phyloP scores from a whole-genome alignment of 2,888 invertebrate genomes.

The Drosophila nigricruria region DNA sequence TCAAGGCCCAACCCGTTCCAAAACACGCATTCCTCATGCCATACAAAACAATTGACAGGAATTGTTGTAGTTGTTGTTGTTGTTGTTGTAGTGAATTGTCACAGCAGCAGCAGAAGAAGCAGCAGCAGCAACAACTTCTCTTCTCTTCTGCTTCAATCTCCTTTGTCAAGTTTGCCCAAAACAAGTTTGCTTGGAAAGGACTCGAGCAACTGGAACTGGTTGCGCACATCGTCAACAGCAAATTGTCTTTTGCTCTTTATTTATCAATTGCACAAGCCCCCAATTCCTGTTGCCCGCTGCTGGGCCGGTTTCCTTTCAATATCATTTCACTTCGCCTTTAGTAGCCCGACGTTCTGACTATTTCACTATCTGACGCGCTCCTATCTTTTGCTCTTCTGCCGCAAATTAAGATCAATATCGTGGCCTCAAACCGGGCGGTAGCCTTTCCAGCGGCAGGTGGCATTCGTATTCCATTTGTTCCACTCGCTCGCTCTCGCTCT shows the following conservation, averaged over 20 bases:
- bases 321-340: conserved; percentile 51
- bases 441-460: conserved; percentile 64
- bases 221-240: conserved; percentile 50
- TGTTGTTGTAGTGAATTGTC: conserved; percentile 63
- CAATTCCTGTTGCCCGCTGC: conserved; percentile 23
- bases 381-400: conserved; percentile 41
- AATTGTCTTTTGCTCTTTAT: conserved; percentile 66
- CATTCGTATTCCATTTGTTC: conserved; percentile 44
- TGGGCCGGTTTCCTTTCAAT: conserved; percentile 63
- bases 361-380: conserved; percentile 17
- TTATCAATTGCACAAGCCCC: conserved; percentile 64
- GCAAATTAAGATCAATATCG: conserved; percentile 76
- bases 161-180: conserved; percentile 53
- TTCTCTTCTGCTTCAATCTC: conserved; percentile 13
- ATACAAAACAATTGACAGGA: conserved; percentile 80
- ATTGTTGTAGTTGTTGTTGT: conserved; percentile 43
- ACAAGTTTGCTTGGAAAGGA: conserved; percentile 61
- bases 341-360: conserved; percentile 17
- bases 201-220: conserved; percentile 50
- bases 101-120: conserved; percentile 29
- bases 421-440: conserved; percentile 48
- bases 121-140: conserved; percentile 24
- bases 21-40: conserved; percentile 79
- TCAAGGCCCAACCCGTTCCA: conserved; percentile 60
- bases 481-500: neutral